Base-by-base conservation (phyloP, 2,797 vertebrate genomes). In the Clarias laeviceps region DNA sequence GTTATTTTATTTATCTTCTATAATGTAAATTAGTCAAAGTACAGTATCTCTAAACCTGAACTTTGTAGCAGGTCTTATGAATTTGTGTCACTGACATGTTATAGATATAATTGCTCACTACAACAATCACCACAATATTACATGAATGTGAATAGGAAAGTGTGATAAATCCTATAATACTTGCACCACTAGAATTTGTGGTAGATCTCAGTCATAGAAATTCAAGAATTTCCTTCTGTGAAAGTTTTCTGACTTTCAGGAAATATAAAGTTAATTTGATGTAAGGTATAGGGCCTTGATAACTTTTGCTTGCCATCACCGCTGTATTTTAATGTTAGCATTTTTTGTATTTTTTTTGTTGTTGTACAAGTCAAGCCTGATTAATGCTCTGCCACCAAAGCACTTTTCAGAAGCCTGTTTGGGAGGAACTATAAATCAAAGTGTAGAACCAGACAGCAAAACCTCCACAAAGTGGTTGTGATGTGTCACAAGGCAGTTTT, bases 391-490 rank as follows among this genome's bases (percentile, higher is more conserved):
- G n/a, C 59, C 3, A 24, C 78, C 61, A 4, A 45, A 80, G 32
- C 24, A 27, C 6, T 80, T 80, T 45, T 45, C 78, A 64, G 3
- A 64, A 40, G 32, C 78, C 61, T 78, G 56, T 61, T 78, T 24
- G 77, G 1, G 27, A 45, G 24, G 37, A 80, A 80, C 24, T 61
- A 80, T 80, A 80, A 64, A 65, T 62, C 24, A 80, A 8, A 18
- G 34, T n/a, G 32, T 76, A 57, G 29, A 34, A 6, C 11, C 54
- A 59, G 74, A 59, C 6, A 78, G 3, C 17, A 76, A 34, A 59
- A 61, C 2, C 5, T 24, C 11, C 1, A 2, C 29, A 20, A 59
- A 61, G 3, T 29, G 50, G 22, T 79, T 40, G 22, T 57, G 50
- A 34, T 32, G 27, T 64, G 27, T 57, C 24, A 54, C 12, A 4